A percentile compares a stretch with the other conserved stretches of the same genome.
Evolutionary conservation across 2,888 invertebrate species (phyloP).

Genomic region (Hemithea aestivaria): DNA sequence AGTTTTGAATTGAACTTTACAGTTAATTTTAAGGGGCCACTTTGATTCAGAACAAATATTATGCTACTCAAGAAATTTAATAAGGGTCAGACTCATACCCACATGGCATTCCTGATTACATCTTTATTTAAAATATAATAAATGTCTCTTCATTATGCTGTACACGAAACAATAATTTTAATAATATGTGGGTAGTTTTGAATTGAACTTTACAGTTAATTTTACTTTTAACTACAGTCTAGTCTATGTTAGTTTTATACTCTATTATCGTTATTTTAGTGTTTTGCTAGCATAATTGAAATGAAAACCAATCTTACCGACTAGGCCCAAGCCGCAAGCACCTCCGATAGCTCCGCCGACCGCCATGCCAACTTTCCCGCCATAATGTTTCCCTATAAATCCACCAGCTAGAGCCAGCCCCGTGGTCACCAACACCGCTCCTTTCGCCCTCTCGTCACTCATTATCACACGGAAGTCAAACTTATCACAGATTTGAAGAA

Average conservation of each 20-base stretch:
- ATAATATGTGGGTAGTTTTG: conserved; percentile 11
- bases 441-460: conserved; percentile 40
- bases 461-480: conserved; percentile 61
- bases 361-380: conserved; percentile 61
- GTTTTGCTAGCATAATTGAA: no score
- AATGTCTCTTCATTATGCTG: no score
- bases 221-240: no score
- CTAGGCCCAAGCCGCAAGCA: conserved; percentile 60
- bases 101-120: no score
- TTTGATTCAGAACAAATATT: no score
- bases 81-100: no score
- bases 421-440: conserved; percentile 52
- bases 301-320: conserved; percentile 42
- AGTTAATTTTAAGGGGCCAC: no score
- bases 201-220: background rate
- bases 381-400: conserved; percentile 61
- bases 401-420: conserved; percentile 61
- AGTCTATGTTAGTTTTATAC: no score
- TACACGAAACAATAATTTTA: no score
- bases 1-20: conserved; percentile 1
- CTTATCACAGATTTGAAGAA: conserved; percentile 53
- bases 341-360: conserved; percentile 65
- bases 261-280: no score
- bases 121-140: no score
- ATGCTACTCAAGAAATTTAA: no score